Base-by-base conservation (phyloP, 2,888 invertebrate species). In the Argyresthia albistria region DNA sequence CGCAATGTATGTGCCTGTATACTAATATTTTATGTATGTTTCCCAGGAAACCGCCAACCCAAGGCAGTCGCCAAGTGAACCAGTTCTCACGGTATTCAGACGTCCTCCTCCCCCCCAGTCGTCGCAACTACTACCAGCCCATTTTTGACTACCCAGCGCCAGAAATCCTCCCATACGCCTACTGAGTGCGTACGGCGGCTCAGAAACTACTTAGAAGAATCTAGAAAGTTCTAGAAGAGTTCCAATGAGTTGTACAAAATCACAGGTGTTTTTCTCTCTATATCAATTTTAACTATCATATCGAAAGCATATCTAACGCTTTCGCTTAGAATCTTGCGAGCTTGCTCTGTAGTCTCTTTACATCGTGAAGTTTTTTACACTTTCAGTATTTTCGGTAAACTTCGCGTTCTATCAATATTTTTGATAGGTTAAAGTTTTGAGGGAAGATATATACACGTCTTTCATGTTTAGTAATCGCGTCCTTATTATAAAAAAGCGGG, bases 41-140 rank as follows among this genome's bases (percentile, higher is more conserved):
- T 68, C 67, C 8, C 74, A 83, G 86, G 69, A 86, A 86, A 62
- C 86, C 83, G 0, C 76, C 73, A 53, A 75, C 72, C 52, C 65
- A 73, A 2, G 83, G 81, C 45, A 83, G 83, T 57, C 84, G 86
- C 51, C 84, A 83, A 57, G 70, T 81, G 53, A 80, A 80, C 1
- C 86, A 87, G 61, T 87, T 87, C 76, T 81, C 81, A 1, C 86
- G 86, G 63, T 87, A 87, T 74, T 83, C 87, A 7, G 87, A 86
- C 65, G 74, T 75, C 56, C 80, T 86, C 78, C 62, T 80, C 57
- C 84, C 83, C 0, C 82, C 83, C 0, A 63, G 59, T 0, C 84
- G 84, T 56, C 86, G 84, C 63, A 67, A 72, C 46, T 65, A 66
- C 64, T 76, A 76, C 69, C 78, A 73, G 62, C 83, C 82, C 48